Evolutionary conservation across 2,797 vertebrate species (phyloP), one percentile per base, ranked within the genome.

Genomic region (Leontopithecus rosalia): DNA sequence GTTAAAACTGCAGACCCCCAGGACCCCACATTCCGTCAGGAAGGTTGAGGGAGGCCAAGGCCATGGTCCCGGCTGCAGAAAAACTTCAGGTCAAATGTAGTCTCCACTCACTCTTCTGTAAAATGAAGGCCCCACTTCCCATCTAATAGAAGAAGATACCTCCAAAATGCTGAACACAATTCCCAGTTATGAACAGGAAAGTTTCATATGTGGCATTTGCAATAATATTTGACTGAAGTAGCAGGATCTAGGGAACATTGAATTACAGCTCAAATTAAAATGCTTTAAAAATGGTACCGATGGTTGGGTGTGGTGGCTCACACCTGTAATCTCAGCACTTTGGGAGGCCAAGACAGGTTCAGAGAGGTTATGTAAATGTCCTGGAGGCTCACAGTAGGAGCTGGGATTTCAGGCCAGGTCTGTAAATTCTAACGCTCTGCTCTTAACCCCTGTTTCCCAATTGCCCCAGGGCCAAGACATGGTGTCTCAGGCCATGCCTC

Each of bases 401-500:
- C 61, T 48, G 33, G n/a, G 52, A 58, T 36, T 30, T 19, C 12
- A 91, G 30, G 24, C 50, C 36, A 8, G 43, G 26, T 30, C 7
- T 36, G 30, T 72, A 84, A 7, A 41, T 52, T 11, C 58, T 46
- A 36, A 41, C 67, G 26, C 30, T 48, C 11, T 4, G 11, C 19
- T 33, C 17, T 50, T 30, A 43, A 28, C 20, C 19, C 1, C n/a
- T n/a, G 33, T 30, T 22, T 57, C 36, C 67, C 8, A 7, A 30
- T 13, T 0, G 3, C 36, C 41, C 10, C 11, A 43, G 0, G 0
- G 3, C 4, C 7, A 7, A n/a, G 52, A 64, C 1, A 13, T n/a
- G 2, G 17, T n/a, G n/a, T n/a, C n/a, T n/a, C n/a, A n/a, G n/a
- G n/a, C n/a, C n/a, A n/a, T n/a, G n/a, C n/a, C n/a, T n/a, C n/a